phyloP scores from a whole-genome alignment of 2,888 invertebrate species.

The Lithophane semibrunnea region DNA sequence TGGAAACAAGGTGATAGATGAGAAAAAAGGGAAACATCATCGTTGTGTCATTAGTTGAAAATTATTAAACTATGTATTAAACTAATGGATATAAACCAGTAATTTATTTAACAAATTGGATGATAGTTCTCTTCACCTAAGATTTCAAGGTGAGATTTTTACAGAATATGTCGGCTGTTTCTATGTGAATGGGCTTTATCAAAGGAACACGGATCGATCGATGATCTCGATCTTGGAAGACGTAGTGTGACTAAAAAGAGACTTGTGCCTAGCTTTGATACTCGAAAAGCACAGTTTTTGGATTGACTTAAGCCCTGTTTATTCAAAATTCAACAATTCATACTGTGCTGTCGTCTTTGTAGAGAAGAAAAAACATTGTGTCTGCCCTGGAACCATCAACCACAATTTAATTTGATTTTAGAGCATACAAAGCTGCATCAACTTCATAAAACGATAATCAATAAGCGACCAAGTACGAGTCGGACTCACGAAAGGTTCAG shows the following conservation, averaged over 20 bases:
- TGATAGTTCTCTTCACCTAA: background rate
- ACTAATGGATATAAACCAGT: no score
- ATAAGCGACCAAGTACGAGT: no score
- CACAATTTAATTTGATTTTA: background rate
- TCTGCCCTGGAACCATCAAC: background rate
- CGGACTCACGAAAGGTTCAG: no score
- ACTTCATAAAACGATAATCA: background rate
- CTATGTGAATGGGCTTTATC: background rate
- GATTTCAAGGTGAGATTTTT: background rate
- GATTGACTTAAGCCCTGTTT: background rate
- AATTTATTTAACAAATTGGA: no score
- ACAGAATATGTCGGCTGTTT: background rate
- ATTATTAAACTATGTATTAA: no score
- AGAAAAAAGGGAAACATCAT: no score
- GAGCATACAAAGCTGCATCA: background rate
- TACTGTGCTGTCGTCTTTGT: background rate
- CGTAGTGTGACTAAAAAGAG: background rate
- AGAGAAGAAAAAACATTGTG: background rate
- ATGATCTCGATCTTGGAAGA: conserved; percentile 12
- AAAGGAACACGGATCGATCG: background rate
- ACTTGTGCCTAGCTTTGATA: background rate
- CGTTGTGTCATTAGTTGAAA: no score
- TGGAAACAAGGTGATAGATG: no score
- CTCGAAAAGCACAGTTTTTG: background rate
- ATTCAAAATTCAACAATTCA: no score